Evolutionary conservation across 1,140 invertebrate species (phyloP).

Genomic region (Anoplophora glabripennis): DNA sequence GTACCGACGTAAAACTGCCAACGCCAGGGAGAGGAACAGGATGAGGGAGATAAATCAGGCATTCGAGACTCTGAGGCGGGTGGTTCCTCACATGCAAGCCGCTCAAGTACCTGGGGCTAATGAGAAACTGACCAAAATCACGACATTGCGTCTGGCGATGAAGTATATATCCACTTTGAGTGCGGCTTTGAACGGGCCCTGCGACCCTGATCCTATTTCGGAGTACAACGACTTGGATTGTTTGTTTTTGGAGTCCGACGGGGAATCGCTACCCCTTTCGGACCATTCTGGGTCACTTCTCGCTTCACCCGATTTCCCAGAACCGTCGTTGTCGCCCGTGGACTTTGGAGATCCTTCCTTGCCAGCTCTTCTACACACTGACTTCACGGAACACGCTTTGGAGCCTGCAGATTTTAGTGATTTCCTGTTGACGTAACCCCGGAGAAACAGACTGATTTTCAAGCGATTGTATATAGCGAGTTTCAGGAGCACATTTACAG

Average conservation of each 20-base stretch:
- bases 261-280: slow-evolving; percentile 53
- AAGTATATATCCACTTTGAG: slow-evolving; percentile 76
- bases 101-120: slow-evolving; percentile 48
- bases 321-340: slow-evolving; percentile 42
- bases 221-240: slow-evolving; percentile 48
- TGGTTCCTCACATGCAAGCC: slow-evolving; percentile 63
- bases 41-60: slow-evolving; percentile 89
- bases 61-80: slow-evolving; percentile 74
- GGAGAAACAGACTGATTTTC: neutral
- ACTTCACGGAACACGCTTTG: slow-evolving; percentile 40
- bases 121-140: slow-evolving; percentile 85
- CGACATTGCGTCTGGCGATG: slow-evolving; percentile 79
- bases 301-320: slow-evolving; percentile 45
- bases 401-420: slow-evolving; percentile 41
- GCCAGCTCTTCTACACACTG: slow-evolving; percentile 41
- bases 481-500: neutral
- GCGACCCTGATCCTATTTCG: slow-evolving; percentile 19
- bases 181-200: slow-evolving; percentile 43
- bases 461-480: too few relatives aligned
- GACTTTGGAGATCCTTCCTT: slow-evolving; percentile 43
- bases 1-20: slow-evolving; percentile 85
- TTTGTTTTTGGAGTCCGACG: slow-evolving; percentile 56
- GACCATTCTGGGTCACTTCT: slow-evolving; percentile 44
- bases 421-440: slow-evolving; percentile 42
- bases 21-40: slow-evolving; percentile 77